Evolutionary conservation across 2,888 invertebrate species (phyloP).

Genomic region (Thalpophila matura): DNA sequence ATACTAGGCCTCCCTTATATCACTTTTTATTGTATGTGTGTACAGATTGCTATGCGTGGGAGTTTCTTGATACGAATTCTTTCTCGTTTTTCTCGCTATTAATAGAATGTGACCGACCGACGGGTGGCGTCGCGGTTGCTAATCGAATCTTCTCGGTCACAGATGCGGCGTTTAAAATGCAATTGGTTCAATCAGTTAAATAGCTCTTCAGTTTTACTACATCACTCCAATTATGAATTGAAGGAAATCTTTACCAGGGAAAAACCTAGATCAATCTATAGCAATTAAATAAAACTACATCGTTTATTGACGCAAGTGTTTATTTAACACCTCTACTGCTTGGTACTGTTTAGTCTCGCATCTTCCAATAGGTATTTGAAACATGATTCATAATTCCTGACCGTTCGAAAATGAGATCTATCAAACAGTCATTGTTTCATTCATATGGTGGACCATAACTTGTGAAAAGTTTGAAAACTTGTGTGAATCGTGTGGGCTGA

Average conservation of each 20-base stretch:
- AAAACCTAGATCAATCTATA: conserved; percentile 19
- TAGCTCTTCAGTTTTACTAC: conserved; percentile 2
- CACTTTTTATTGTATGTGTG: conserved; percentile 19
- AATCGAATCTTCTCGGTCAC: conserved; percentile 65
- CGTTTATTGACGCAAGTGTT: conserved; percentile 11
- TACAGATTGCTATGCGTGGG: conserved; percentile 39
- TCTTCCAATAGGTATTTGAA: conserved; percentile 64
- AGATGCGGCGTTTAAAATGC: conserved; percentile 59
- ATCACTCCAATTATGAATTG: neutral
- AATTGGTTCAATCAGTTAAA: conserved; percentile 49
- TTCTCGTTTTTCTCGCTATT: conserved; percentile 72
- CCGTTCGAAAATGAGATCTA: conserved; percentile 57
- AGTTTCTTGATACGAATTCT: conserved; percentile 65
- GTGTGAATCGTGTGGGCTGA: conserved; percentile 58
- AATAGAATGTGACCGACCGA: conserved; percentile 72
- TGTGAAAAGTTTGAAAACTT: conserved; percentile 72
- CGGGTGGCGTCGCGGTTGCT: conserved; percentile 44
- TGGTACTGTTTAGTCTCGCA: conserved; percentile 76
- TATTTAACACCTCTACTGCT: conserved; percentile 44
- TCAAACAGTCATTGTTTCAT: conserved; percentile 67
- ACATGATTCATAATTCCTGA: conserved; percentile 51
- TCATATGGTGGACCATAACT: conserved; percentile 64
- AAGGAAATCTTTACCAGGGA: neutral
- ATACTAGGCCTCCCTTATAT: conserved; percentile 18
- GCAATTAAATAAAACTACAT: conserved; percentile 9